A percentile compares a stretch with the other conserved stretches of the same genome.
phyloP scores from a whole-genome alignment of 2,113 vertebrate genomes.

The Gasterosteus nipponicus region DNA sequence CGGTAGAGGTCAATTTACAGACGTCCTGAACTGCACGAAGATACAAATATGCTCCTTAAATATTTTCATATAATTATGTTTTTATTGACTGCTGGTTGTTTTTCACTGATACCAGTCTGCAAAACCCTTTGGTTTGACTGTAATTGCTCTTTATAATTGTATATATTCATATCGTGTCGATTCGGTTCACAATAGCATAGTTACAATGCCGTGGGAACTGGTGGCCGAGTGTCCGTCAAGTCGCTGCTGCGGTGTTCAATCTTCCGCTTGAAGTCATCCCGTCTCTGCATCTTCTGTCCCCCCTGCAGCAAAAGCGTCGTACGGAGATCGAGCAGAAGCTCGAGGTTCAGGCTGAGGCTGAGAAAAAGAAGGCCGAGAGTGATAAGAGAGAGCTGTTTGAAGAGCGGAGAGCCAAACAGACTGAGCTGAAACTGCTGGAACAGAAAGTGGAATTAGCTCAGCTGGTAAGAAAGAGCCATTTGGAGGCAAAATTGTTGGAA shows the following conservation, averaged over 20 bases:
- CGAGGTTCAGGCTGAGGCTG: constrained; percentile 96
- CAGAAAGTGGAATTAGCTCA: constrained; percentile 99
- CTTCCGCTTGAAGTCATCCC: background rate
- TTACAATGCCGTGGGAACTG: background rate
- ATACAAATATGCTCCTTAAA: background rate
- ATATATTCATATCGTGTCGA: no score
- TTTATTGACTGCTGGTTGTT: background rate
- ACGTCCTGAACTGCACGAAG: background rate
- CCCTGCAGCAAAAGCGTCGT: constrained; percentile 90
- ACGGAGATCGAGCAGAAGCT: constrained; percentile 98
- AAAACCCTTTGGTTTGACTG: background rate
- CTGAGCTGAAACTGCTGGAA: constrained; percentile 94
- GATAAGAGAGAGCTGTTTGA: constrained; percentile 97
- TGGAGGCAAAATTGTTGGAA: background rate
- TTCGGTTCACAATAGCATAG: background rate
- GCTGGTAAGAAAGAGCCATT: constrained; percentile 84
- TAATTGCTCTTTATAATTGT: no score
- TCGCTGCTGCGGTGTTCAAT: background rate
- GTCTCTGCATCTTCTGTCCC: background rate
- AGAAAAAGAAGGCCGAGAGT: constrained; percentile 94
- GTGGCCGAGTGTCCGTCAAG: background rate
- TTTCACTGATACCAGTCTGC: background rate
- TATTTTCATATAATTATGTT: background rate
- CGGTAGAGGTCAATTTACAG: background rate
- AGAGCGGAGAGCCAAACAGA: constrained; percentile 96